A percentile compares a stretch with the other conserved stretches of the same genome.
Evolutionary conservation across 2,888 invertebrate genomes (phyloP).

Genomic region (Lagria hirta): DNA sequence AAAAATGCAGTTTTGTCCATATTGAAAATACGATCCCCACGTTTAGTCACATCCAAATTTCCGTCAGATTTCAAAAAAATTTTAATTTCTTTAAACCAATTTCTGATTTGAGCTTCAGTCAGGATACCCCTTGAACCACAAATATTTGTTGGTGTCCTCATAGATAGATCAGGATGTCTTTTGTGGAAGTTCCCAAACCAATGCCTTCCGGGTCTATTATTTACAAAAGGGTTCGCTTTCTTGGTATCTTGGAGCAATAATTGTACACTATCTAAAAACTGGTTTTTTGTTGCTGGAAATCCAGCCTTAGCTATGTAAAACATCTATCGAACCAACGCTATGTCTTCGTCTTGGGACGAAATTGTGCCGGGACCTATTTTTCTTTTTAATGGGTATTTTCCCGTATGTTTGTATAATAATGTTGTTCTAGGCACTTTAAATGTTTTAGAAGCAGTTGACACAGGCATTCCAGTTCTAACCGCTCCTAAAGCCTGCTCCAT

Average conservation of each 20-base stretch:
- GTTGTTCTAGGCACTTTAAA: slow-evolving; percentile 32
- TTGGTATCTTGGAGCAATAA: slow-evolving; percentile 30
- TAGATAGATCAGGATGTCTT: slow-evolving; percentile 33
- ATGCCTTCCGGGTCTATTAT: slow-evolving; percentile 41
- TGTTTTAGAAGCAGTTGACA: slow-evolving; percentile 28
- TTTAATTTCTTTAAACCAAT: slow-evolving; percentile 16
- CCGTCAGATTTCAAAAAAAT: slow-evolving; percentile 5
- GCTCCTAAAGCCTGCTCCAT: slow-evolving; percentile 29
- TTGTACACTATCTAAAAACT: slow-evolving; percentile 40
- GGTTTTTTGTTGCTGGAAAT: slow-evolving; percentile 41
- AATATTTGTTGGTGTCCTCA: slow-evolving; percentile 35
- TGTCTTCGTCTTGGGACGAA: slow-evolving; percentile 12
- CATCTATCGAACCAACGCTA: slow-evolving; percentile 34
- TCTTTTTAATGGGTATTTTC: slow-evolving; percentile 17
- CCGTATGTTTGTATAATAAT: slow-evolving; percentile 22
- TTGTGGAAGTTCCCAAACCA: slow-evolving; percentile 36
- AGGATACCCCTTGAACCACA: slow-evolving; percentile 10
- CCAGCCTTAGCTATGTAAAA: slow-evolving; percentile 34
- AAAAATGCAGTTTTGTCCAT: slow-evolving; percentile 14
- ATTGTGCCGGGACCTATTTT: slow-evolving; percentile 17
- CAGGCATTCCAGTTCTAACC: slow-evolving; percentile 23
- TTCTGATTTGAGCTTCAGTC: slow-evolving; percentile 16
- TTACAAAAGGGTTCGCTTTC: slow-evolving; percentile 32
- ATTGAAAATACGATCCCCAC: slow-evolving; percentile 8
- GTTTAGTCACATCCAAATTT: slow-evolving; percentile 5